phyloP scores from a whole-genome alignment of 2,888 invertebrate species.

The Crossocerus cetratus region DNA sequence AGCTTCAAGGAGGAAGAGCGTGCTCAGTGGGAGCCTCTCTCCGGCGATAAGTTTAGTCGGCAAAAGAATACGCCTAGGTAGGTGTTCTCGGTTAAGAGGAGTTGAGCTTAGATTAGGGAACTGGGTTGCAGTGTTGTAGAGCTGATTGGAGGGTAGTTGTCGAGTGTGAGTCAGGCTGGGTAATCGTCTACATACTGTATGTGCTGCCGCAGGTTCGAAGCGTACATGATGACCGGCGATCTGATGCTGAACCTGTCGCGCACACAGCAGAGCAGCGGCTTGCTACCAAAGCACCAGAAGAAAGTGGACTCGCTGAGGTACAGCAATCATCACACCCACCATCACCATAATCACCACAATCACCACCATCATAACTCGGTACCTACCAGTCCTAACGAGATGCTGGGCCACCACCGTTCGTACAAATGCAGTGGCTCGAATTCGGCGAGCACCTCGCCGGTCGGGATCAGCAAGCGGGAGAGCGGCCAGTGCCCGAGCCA shows the following conservation, averaged over 20 bases:
- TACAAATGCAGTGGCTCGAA: constrained; percentile 75
- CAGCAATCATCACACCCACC: constrained; percentile 80
- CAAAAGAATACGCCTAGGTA: constrained; percentile 76
- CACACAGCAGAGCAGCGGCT: constrained; percentile 83
- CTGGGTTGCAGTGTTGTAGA: too few species aligned
- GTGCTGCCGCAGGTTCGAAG: constrained; percentile 85
- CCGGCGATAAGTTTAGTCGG: constrained; percentile 74
- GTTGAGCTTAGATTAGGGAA: not conserved
- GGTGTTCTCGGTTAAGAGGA: not conserved
- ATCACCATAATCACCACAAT: constrained; percentile 77
- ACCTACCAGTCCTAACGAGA: constrained; percentile 84
- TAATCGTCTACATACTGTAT: not conserved
- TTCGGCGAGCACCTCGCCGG: constrained; percentile 79
- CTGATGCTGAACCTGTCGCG: constrained; percentile 94
- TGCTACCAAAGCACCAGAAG: constrained; percentile 81
- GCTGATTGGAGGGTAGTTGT: too few species aligned
- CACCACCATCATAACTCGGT: constrained; percentile 82
- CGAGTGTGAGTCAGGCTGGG: not conserved
- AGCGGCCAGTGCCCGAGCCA: constrained; percentile 59
- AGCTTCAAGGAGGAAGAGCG: constrained; percentile 78
- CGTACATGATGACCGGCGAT: constrained; percentile 99
- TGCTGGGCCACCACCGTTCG: constrained; percentile 80
- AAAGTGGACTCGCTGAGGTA: constrained; percentile 80
- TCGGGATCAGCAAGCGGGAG: constrained; percentile 79
- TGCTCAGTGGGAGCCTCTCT: constrained; percentile 79